Evolutionary conservation across 2,797 vertebrate genomes (phyloP), one percentile per base, ranked within the genome.

Genomic region (Muscicapa striata): DNA sequence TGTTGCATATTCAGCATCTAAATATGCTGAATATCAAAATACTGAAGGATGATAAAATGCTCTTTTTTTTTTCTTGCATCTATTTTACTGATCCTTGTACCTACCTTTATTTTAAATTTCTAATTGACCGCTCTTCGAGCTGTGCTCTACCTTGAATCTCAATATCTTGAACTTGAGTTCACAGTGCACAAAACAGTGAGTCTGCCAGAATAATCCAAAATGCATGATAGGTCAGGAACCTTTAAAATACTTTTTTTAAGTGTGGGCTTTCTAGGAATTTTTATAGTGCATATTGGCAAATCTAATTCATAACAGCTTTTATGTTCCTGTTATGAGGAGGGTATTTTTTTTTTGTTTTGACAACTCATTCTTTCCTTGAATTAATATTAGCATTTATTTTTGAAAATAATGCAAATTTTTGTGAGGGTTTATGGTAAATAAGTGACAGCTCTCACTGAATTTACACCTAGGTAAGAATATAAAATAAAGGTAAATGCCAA

Each of bases 301-400:
- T 72, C n/a, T 82, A 67, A 87, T 94, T 87, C 43, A 1, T 82
- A 79, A 74, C 82, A 91, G 63, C 52, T 91, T 94, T 87, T 91
- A 57, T 69, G 48, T 40, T 91, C 2, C 0, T 87, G 51, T 84
- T 92, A 38, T 3, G 63, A 86, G 63, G 14, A 64, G 48, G n/a
- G 22, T 93, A 32, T 83, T 82, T 94, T 88, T 75, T 85, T 61
- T 87, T 94, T 94, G 69, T 90, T 96, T 91, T 95, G 93, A 94
- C 94, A 96, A 48, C 54, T 69, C 0, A 0, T 79, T 87, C 70
- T 88, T 90, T 83, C 59, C 46, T 92, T 77, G 85, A 68, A 91
- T 78, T 84, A 85, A 64, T 94, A 94, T 51, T 84, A 86, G 51
- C 66, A 68, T 89, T 89, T 78, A 43, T 87, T 95, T 87, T 58